Conservation (phyloP, 2,888 invertebrate genomes). For the Octonoba sinensis region DNA sequence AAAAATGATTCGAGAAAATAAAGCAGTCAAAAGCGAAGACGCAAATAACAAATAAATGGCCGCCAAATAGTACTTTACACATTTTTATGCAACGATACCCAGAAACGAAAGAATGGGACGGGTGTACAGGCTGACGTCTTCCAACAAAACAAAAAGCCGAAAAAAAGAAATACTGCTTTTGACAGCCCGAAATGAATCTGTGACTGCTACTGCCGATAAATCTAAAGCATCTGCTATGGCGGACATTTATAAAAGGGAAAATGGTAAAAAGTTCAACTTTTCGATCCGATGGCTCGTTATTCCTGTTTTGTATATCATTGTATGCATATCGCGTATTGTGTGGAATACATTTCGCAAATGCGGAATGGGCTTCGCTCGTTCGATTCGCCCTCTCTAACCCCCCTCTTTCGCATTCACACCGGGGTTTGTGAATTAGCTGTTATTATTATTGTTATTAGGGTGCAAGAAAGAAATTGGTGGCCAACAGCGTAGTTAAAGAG, state of each 20-base stretch:
- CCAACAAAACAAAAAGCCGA: neutral
- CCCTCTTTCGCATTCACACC: conserved; percentile 18
- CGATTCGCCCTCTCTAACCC: conserved; percentile 7
- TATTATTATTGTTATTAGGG: conserved; percentile 55
- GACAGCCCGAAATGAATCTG: conserved; percentile 41
- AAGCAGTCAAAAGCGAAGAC: too few relatives aligned
- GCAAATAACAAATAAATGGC: too few relatives aligned
- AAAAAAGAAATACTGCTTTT: conserved; percentile 21
- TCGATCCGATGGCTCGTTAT: conserved; percentile 15
- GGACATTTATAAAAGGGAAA: conserved; percentile 49
- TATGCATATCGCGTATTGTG: conserved; percentile 62
- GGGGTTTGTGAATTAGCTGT: conserved; percentile 38
- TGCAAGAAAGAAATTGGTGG: conserved; percentile 45
- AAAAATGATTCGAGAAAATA: too few relatives aligned
- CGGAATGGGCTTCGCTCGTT: conserved; percentile 22
- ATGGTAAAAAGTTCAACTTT: conserved; percentile 51
- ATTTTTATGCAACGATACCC: too few relatives aligned
- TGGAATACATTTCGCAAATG: conserved; percentile 55
- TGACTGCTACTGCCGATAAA: conserved; percentile 47
- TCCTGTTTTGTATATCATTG: conserved; percentile 63
- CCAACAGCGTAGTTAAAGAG: conserved; percentile 32
- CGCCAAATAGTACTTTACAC: too few relatives aligned
- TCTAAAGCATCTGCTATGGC: conserved; percentile 38
- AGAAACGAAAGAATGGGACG: too few relatives aligned
- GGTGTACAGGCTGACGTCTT: too few relatives aligned